Percentiles rank a stretch among this genome's conserved stretches.
Conservation (phyloP, 2,113 vertebrate genomes). For the Agapornis roseicollis region DNA sequence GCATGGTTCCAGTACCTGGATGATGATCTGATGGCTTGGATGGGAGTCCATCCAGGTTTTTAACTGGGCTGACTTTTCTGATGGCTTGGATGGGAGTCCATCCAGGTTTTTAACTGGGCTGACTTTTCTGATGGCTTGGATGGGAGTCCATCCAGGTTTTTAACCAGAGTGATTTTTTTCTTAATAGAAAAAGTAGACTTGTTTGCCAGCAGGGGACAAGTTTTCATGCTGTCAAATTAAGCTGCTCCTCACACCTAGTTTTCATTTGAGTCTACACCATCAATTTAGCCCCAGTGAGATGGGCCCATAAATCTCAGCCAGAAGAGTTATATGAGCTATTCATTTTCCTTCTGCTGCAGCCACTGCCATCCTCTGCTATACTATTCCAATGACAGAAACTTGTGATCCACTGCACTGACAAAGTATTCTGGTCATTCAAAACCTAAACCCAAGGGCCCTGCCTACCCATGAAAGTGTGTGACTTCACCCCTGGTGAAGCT, state of each 20-base stretch:
- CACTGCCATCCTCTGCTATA: fast-evolving
- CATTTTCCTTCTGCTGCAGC: background rate
- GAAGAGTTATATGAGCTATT: background rate
- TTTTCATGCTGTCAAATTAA: constrained; percentile 40
- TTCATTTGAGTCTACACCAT: background rate
- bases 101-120: constrained; percentile 7
- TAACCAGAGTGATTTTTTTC: background rate
- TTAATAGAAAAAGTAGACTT: background rate
- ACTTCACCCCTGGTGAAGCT: too few relatives aligned
- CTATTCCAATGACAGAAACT: background rate
- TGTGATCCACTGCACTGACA: background rate
- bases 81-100: background rate
- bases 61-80: background rate
- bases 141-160: constrained; percentile 10
- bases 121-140: constrained; percentile 1
- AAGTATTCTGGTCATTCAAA: background rate
- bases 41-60: constrained; percentile 23
- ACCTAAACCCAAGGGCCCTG: background rate
- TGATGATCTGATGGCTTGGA: constrained; percentile 44
- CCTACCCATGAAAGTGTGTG: background rate
- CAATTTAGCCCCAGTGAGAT: constrained; percentile 5
- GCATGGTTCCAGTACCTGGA: constrained; percentile 57
- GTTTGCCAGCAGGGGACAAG: constrained; percentile 31
- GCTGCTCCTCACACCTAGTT: constrained; percentile 24
- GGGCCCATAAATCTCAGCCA: constrained; percentile 5